Evolutionary conservation across 2,113 vertebrate genomes (phyloP).

Genomic region (Forbesichthys papilliferus): DNA sequence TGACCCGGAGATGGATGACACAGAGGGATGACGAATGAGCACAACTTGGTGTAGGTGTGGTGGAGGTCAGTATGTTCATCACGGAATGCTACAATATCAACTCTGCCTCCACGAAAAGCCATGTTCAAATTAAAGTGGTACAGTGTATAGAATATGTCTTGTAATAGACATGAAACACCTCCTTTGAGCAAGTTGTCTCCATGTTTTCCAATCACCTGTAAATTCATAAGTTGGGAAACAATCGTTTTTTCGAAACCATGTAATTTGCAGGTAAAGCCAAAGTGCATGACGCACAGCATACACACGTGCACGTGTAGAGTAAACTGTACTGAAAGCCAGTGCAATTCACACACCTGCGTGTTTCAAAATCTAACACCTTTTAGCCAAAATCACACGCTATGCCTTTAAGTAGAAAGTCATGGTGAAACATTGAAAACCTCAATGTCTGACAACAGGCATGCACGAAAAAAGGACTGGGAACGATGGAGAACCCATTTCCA

Average conservation of each 20-base stretch:
- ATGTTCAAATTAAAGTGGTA: neutral
- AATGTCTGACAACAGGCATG: neutral
- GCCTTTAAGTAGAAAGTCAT: neutral
- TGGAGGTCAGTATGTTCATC: conserved; percentile 52
- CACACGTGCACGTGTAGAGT: no score
- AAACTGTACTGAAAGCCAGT: no score
- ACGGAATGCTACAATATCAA: conserved; percentile 18
- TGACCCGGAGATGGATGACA: conserved; percentile 60
- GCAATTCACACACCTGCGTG: neutral
- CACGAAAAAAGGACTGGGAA: neutral
- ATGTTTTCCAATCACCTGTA: no score
- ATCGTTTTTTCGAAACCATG: no score
- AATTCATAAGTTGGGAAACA: no score
- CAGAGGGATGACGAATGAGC: conserved; percentile 62
- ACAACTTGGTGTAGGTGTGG: conserved; percentile 43
- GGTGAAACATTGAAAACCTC: neutral
- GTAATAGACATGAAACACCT: no score
- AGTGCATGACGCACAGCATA: no score
- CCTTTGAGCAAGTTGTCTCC: no score
- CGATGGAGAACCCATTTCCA: neutral
- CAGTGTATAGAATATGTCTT: no score
- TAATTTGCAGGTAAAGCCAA: no score
- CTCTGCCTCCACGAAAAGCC: conserved; percentile 20
- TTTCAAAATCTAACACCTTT: no score
- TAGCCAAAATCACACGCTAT: no score